Conservation (phyloP, 2,888 invertebrate genomes). For the Deilephila porcellus region DNA sequence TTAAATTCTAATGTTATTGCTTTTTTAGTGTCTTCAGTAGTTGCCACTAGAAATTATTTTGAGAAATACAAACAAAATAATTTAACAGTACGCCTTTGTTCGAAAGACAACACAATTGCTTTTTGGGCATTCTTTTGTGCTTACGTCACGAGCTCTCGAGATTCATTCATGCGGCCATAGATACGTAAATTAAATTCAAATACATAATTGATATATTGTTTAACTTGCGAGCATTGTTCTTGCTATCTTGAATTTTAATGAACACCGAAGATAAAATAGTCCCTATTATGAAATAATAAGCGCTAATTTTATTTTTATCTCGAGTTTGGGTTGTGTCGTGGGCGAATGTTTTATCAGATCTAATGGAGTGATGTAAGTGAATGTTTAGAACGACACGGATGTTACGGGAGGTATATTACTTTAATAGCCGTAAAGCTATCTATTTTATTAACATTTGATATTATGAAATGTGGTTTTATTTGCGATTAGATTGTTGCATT, state of each 20-base stretch:
- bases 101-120: conserved; percentile 10
- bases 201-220: conserved; percentile 31
- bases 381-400: conserved; percentile 59
- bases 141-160: not conserved
- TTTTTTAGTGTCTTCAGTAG: not conserved
- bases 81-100: conserved; percentile 7
- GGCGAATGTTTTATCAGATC: conserved; percentile 79
- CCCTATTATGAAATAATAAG: conserved; percentile 30
- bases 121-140: conserved; percentile 17
- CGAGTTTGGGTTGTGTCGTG: conserved; percentile 48
- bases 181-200: conserved; percentile 30
- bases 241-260: conserved; percentile 19
- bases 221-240: conserved; percentile 24
- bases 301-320: conserved; percentile 26
- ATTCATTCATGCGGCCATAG: conserved; percentile 19
- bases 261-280: conserved; percentile 19
- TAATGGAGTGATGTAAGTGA: conserved; percentile 75
- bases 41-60: not conserved
- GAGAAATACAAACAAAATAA: conserved; percentile 6
- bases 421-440: conserved; percentile 32
- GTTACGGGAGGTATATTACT: conserved; percentile 38
- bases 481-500: conserved; percentile 13
- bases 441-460: conserved; percentile 29
- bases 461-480: conserved; percentile 19
- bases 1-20: not conserved